Evolutionary conservation across 2,113 vertebrate genomes (phyloP).

Genomic region (Elanus axillaris): DNA sequence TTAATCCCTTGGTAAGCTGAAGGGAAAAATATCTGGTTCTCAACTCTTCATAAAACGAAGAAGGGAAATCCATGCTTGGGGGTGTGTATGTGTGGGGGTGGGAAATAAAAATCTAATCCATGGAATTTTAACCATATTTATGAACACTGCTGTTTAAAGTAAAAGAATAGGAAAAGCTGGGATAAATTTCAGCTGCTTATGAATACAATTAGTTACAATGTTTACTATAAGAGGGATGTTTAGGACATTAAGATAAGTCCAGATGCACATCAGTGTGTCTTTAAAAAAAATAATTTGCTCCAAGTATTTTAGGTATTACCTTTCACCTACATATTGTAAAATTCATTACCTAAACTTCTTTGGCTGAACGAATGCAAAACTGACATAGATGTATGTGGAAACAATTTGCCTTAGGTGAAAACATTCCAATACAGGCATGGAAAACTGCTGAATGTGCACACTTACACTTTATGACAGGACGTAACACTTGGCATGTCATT

Average conservation of each 20-base stretch:
- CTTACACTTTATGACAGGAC: background rate
- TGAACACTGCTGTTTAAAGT: background rate
- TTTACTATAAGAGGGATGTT: background rate
- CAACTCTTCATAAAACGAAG: conserved; percentile 46
- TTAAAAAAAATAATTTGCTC: background rate
- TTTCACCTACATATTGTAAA: background rate
- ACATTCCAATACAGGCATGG: background rate
- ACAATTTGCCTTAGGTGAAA: background rate
- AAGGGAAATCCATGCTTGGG: background rate
- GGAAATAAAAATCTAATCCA: background rate
- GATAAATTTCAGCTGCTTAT: background rate
- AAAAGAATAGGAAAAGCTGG: background rate
- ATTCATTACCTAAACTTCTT: background rate
- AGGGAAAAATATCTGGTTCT: conserved; percentile 54
- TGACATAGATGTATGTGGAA: background rate
- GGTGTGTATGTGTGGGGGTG: background rate
- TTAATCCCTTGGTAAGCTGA: conserved; percentile 60
- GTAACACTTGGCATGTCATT: background rate
- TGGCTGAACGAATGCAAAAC: background rate
- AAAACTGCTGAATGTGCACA: background rate
- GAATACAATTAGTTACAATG: background rate
- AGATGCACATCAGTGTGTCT: background rate
- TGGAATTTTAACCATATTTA: background rate
- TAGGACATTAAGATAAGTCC: background rate
- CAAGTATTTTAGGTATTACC: background rate